Base-by-base conservation (phyloP, 1,140 invertebrate species). In the Euura saliciscinereae region DNA sequence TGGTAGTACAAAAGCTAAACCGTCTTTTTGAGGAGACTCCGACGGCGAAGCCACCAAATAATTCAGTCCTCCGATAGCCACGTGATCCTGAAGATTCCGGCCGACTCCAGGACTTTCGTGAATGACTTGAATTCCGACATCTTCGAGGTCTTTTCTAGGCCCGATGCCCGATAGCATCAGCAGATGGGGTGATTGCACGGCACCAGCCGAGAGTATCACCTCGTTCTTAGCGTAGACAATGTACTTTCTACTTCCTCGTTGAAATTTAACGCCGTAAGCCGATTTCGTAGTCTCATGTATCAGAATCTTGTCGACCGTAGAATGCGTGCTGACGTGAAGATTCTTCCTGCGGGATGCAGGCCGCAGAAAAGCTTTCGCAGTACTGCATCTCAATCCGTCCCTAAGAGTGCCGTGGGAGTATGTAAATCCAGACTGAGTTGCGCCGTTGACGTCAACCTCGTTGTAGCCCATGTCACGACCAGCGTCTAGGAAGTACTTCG, bases 381-480 rank as follows among this genome's bases (percentile, higher is more conserved):
- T 92, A 76, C 94, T 96, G 83, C 95, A 96, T 43, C 96, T 88
- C 4, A 94, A 86, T 0, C 97, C 97, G 69, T 96, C 88, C n/a
- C 92, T 86, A 11, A 97, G 82, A 0, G 96, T 97, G 45, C 89
- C 96, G 80, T 94, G 93, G 0, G 93, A 90, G 44, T 89, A 83
- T 0, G 90, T 90, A 77, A 96, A 94, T 71, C 95, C 93, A 44
- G 90, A 92, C 83, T 95, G 93, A 13, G 80, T 91, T 59, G 88
- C 89, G 4, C 94, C 94, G 81, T 97, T 96, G 11, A 94, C 89
- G 78, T 97, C 95, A 2, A 89, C 80, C 2, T 90, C 88, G 66
- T 87, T 83, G 81, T 96, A 95, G 0, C 94, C 93, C 10, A 95
- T 77, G 77, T 96, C 91, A 51, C 87, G 69, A 4, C 89, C 93